These are phyloP conservation scores for Sympetrum striolatum DNA, from an alignment of 2,888 invertebrate species.

Conservation along the genomic window DNA sequence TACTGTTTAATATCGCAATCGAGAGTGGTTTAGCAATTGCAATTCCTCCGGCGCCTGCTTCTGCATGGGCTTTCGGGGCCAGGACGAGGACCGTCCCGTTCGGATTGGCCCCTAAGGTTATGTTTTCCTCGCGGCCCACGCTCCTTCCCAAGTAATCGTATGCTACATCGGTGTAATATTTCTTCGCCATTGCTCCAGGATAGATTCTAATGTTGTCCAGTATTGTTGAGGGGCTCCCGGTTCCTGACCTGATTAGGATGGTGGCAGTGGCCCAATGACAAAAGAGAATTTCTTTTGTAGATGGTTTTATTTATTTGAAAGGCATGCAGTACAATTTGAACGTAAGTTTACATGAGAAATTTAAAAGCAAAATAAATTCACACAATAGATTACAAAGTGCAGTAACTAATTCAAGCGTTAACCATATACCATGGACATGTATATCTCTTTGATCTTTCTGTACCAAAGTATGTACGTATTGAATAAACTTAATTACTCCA, in stretches of 20 bases:
- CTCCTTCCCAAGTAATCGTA: background rate
- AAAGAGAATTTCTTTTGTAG: background rate
- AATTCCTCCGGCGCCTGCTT: slow-evolving; percentile 70
- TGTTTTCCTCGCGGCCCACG: background rate
- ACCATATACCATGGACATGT: too few species aligned
- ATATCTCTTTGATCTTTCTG: too few species aligned
- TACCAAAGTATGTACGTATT: too few species aligned
- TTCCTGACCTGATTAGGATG: background rate
- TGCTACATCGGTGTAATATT: background rate
- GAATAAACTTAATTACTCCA: too few species aligned
- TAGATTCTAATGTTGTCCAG: background rate
- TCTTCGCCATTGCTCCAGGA: background rate
- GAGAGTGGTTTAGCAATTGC: slow-evolving; percentile 76
- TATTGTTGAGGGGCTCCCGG: background rate
- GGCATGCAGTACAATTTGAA: too few species aligned
- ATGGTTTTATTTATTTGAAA: too few species aligned
- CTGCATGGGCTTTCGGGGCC: slow-evolving; percentile 71
- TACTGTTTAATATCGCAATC: slow-evolving; percentile 68
- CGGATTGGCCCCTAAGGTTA: background rate
- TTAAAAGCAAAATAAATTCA: background rate
- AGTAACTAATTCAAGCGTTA: too few species aligned
- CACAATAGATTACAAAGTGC: background rate
- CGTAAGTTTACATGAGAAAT: background rate
- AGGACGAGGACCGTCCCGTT: slow-evolving; percentile 62
- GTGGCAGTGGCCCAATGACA: background rate